Percentiles rank a stretch among this genome's conserved stretches.
phyloP scores from a whole-genome alignment of 2,888 invertebrate genomes.

The Lasioglossum lativentre region DNA sequence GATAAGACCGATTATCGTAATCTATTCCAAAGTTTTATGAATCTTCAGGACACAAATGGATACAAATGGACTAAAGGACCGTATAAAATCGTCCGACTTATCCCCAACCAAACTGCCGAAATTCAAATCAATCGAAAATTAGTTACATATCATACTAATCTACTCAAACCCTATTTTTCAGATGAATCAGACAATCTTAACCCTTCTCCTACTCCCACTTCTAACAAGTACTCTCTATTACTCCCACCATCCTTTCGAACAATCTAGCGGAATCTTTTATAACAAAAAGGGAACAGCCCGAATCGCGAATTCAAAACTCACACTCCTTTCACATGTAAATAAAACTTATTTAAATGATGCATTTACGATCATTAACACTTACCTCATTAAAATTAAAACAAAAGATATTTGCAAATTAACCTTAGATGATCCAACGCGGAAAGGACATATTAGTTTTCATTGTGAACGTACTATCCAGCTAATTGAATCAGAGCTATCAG shows the following conservation, averaged over 20 bases:
- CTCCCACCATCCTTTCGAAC: neutral
- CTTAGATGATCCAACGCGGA: too few species aligned
- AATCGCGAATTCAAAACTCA: constrained; percentile 22
- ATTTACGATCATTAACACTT: neutral
- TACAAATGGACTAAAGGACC: too few species aligned
- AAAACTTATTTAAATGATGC: constrained; percentile 15
- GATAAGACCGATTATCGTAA: too few species aligned
- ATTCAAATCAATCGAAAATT: constrained; percentile 16
- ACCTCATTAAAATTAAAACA: too few species aligned
- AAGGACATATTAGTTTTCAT: too few species aligned
- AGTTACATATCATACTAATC: constrained; percentile 35
- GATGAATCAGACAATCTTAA: too few species aligned
- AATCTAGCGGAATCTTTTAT: constrained; percentile 31
- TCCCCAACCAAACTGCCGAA: constrained; percentile 23
- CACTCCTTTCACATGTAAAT: constrained; percentile 23
- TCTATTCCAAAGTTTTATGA: too few species aligned
- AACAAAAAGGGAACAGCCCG: neutral
- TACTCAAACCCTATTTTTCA: too few species aligned
- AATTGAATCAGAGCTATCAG: too few species aligned
- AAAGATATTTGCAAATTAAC: too few species aligned
- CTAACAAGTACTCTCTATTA: neutral
- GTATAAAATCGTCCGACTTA: too few species aligned
- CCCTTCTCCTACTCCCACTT: neutral
- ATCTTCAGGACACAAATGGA: neutral
- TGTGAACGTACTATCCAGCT: too few species aligned